Evolutionary conservation across 2,113 vertebrate species (phyloP).

Genomic region (Phylloscopus whistleri): DNA sequence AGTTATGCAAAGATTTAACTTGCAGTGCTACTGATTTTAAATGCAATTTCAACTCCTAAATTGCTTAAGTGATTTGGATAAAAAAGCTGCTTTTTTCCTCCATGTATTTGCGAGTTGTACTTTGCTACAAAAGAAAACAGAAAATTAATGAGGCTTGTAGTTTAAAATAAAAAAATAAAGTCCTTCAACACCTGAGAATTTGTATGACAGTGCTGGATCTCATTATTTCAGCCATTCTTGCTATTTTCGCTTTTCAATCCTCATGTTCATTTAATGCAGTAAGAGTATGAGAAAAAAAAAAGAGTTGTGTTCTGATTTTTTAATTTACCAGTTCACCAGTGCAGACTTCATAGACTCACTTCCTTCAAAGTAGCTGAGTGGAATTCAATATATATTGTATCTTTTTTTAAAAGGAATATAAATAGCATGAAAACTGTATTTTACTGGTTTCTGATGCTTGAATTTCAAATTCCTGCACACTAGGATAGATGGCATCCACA

Average conservation of each 20-base stretch:
- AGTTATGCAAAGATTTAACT: neutral
- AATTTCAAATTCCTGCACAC: neutral
- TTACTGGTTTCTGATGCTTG: neutral
- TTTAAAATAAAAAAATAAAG: neutral
- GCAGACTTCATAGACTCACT: constrained; percentile 55
- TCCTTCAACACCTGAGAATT: neutral
- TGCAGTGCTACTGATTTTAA: neutral
- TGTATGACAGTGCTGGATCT: neutral
- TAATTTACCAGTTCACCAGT: constrained; percentile 73
- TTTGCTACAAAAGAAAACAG: neutral
- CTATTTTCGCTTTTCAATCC: neutral
- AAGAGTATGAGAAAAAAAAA: constrained; percentile 38
- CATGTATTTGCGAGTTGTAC: neutral
- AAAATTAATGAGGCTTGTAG: neutral
- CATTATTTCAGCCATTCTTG: constrained; percentile 37
- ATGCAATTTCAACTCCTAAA: neutral
- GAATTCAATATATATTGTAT: constrained; percentile 36
- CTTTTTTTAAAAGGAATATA: constrained; percentile 24
- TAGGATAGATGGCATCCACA: neutral
- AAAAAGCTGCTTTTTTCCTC: neutral
- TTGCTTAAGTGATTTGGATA: neutral
- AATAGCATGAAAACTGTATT: neutral
- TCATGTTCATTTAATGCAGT: constrained; percentile 30
- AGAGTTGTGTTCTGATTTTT: constrained; percentile 54
- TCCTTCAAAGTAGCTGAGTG: constrained; percentile 43